phyloP scores from a whole-genome alignment of 64 coral and sea anemone genomes.

The Stylophora pistillata region DNA sequence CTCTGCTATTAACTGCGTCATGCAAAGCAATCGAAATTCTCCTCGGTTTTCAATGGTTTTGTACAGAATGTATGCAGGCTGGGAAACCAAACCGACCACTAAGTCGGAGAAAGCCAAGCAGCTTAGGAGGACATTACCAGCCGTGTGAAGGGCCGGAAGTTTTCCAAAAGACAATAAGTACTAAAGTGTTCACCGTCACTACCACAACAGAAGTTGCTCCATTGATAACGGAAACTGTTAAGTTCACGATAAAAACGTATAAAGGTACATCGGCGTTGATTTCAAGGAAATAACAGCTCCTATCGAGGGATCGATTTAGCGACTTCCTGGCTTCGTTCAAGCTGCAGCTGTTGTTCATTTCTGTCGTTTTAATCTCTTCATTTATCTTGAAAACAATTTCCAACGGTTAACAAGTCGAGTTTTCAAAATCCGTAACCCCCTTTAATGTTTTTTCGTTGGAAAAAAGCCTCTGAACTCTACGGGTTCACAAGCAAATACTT shows the following conservation, averaged over 20 bases:
- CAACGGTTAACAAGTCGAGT: background rate
- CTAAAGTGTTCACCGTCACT: slow-evolving; percentile 26
- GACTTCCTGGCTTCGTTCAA: background rate
- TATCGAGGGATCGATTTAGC: background rate
- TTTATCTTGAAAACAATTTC: background rate
- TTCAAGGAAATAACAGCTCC: background rate
- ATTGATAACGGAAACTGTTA: slow-evolving; percentile 11
- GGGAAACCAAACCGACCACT: slow-evolving; percentile 41
- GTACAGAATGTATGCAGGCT: slow-evolving; percentile 50
- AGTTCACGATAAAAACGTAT: background rate
- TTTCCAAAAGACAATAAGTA: slow-evolving; percentile 32
- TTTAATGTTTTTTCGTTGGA: background rate
- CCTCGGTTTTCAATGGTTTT: slow-evolving; percentile 36
- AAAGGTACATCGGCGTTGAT: background rate
- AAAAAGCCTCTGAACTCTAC: background rate
- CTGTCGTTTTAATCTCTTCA: background rate
- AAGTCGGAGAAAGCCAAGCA: slow-evolving; percentile 62
- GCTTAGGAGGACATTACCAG: slow-evolving; percentile 54
- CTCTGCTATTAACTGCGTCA: slow-evolving; percentile 15
- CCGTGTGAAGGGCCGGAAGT: slow-evolving; percentile 17
- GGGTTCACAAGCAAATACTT: too few species aligned
- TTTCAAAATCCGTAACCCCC: background rate
- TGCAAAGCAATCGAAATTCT: slow-evolving; percentile 26
- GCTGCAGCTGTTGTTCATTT: background rate
- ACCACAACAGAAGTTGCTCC: slow-evolving; percentile 10